A percentile compares a stretch with the other conserved stretches of the same genome.
Conservation (phyloP, 2,888 invertebrate genomes). For the Busseola fusca region DNA sequence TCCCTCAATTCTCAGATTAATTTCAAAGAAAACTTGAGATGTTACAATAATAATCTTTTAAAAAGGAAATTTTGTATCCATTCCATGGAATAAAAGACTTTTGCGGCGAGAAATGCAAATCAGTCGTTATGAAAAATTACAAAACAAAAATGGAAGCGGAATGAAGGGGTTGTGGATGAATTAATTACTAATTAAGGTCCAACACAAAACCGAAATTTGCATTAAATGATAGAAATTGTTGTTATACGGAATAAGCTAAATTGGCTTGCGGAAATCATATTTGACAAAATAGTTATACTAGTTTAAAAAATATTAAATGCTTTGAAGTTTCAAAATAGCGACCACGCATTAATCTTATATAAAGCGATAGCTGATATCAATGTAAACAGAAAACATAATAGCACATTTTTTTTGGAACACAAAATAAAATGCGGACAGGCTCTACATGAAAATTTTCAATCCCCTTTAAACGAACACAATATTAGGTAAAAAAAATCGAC, state of each 20-base stretch:
- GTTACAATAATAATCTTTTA: slow-evolving; percentile 13
- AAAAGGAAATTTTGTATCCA: slow-evolving; percentile 25
- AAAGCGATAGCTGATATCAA: not conserved
- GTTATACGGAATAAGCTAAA: slow-evolving; percentile 46
- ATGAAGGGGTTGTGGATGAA: slow-evolving; percentile 66
- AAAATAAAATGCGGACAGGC: too few relatives aligned
- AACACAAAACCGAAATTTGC: slow-evolving; percentile 62
- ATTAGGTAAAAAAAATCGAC: not conserved
- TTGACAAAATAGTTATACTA: not conserved
- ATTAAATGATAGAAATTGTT: slow-evolving; percentile 62
- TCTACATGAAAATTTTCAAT: too few relatives aligned
- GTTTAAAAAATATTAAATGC: not conserved
- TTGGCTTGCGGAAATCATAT: slow-evolving; percentile 14
- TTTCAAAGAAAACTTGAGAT: slow-evolving; percentile 7
- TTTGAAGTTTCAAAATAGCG: not conserved
- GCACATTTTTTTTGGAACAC: not conserved
- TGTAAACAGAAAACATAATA: not conserved
- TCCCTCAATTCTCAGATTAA: not conserved
- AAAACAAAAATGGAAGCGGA: slow-evolving; percentile 62
- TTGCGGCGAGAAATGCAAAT: slow-evolving; percentile 62
- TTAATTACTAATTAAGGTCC: slow-evolving; percentile 74
- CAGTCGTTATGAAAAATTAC: slow-evolving; percentile 64
- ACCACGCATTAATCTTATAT: not conserved
- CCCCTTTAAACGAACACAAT: not conserved
- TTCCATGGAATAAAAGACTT: slow-evolving; percentile 36